Conservation (phyloP, 2,888 invertebrate species). For the Limnephilus auricula region DNA sequence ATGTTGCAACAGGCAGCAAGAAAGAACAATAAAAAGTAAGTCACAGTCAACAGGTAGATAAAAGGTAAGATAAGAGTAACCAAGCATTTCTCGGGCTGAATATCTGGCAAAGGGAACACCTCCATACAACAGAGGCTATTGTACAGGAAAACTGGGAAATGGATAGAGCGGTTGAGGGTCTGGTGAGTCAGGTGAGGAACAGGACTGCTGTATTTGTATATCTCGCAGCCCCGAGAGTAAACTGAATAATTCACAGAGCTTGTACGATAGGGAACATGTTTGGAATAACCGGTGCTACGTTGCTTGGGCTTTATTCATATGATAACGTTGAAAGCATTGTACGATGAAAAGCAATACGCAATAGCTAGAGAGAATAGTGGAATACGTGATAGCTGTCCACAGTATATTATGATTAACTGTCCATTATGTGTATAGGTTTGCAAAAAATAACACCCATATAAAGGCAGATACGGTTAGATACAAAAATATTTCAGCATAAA, state of each 20-base stretch:
- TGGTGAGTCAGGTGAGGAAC: background rate
- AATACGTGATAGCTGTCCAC: background rate
- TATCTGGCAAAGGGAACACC: background rate
- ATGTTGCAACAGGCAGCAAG: too few species aligned
- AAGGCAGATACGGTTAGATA: background rate
- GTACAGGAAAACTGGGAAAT: background rate
- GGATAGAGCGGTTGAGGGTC: background rate
- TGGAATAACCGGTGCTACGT: too few species aligned
- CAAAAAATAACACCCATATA: background rate
- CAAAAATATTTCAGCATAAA: background rate
- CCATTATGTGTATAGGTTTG: background rate
- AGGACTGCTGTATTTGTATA: background rate
- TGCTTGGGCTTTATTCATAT: background rate
- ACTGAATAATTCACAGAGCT: conserved; percentile 8
- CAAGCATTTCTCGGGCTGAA: too few species aligned
- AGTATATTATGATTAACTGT: background rate
- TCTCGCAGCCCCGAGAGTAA: background rate
- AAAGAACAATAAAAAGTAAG: too few species aligned
- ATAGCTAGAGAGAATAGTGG: background rate
- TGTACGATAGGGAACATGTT: background rate
- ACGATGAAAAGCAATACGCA: background rate
- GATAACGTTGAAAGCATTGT: background rate
- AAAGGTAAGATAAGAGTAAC: too few species aligned
- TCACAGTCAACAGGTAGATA: too few species aligned
- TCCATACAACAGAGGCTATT: background rate